Percentiles rank a stretch among this genome's conserved stretches.
Evolutionary conservation across 2,888 invertebrate genomes (phyloP).

Genomic region (Heliconius cydno): DNA sequence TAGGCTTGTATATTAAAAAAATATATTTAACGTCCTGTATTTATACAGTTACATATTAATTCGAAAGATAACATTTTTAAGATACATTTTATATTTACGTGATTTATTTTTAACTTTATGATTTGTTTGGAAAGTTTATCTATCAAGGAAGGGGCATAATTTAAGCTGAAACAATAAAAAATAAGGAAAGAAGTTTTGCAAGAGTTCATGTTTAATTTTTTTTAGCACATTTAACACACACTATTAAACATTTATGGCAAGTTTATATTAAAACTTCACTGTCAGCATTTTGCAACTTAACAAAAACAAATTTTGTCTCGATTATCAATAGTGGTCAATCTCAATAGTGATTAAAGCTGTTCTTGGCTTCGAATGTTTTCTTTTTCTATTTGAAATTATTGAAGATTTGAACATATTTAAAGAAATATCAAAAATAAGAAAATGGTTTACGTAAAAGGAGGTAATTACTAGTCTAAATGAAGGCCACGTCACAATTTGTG

Average conservation of each 20-base stretch:
- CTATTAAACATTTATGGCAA: neutral
- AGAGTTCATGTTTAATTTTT: too few species aligned
- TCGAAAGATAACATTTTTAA: too few species aligned
- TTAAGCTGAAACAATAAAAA: too few species aligned
- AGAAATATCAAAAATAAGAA: conserved; percentile 4
- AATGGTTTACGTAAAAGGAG: conserved; percentile 67
- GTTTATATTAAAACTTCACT: neutral
- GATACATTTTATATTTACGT: too few species aligned
- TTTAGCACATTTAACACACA: too few species aligned
- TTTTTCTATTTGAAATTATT: neutral
- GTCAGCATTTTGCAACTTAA: neutral
- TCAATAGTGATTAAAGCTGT: neutral
- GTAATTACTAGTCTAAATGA: conserved; percentile 48
- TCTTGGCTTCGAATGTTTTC: neutral
- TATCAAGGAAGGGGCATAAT: too few species aligned
- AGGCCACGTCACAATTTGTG: conserved; percentile 18
- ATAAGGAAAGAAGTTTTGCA: too few species aligned
- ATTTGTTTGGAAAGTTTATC: too few species aligned
- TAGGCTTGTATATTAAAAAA: too few species aligned
- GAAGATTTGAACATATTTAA: neutral
- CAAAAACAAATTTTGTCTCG: neutral
- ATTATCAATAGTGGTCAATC: neutral
- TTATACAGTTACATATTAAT: too few species aligned
- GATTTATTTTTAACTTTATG: too few species aligned
- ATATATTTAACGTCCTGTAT: too few species aligned